Conservation (phyloP, 1,140 invertebrate genomes). For the Zaprionus camerounensis region DNA sequence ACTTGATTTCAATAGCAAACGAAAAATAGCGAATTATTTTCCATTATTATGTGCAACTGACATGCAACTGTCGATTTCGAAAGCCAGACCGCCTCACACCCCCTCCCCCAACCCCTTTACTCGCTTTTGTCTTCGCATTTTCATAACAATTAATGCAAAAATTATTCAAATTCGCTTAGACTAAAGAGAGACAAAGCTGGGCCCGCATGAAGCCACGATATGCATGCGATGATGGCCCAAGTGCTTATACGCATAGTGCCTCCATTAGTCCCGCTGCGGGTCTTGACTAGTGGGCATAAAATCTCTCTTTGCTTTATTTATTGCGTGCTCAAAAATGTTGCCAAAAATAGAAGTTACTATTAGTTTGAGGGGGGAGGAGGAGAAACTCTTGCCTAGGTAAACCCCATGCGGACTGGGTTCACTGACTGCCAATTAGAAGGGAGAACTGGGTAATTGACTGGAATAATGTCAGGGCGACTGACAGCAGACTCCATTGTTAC, state of each 20-base stretch:
- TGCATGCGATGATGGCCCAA: constrained; percentile 33
- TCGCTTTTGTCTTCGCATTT: constrained; percentile 41
- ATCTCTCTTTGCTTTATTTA: constrained; percentile 59
- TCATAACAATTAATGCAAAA: constrained; percentile 77
- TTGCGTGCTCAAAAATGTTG: constrained; percentile 72
- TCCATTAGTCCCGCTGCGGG: constrained; percentile 26
- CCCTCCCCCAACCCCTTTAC: background rate
- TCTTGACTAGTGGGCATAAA: constrained; percentile 36
- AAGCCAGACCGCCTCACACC: constrained; percentile 6
- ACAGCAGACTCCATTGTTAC: constrained; percentile 25
- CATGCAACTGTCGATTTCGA: constrained; percentile 60
- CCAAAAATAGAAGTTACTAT: constrained; percentile 64
- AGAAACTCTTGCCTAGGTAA: constrained; percentile 27
- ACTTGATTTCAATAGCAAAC: constrained; percentile 59
- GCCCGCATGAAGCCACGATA: constrained; percentile 6
- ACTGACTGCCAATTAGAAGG: constrained; percentile 37
- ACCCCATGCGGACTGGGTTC: constrained; percentile 15
- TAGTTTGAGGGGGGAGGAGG: background rate
- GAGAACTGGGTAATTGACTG: constrained; percentile 43
- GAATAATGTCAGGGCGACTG: constrained; percentile 49
- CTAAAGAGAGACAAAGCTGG: constrained; percentile 37
- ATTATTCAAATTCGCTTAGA: constrained; percentile 72
- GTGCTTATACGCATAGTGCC: constrained; percentile 9
- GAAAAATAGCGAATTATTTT: constrained; percentile 31
- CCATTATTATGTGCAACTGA: constrained; percentile 61